A percentile compares a stretch with the other conserved stretches of the same genome.
Evolutionary conservation across 2,113 vertebrate genomes (phyloP).

Genomic region (Dicrurus megarhynchus): DNA sequence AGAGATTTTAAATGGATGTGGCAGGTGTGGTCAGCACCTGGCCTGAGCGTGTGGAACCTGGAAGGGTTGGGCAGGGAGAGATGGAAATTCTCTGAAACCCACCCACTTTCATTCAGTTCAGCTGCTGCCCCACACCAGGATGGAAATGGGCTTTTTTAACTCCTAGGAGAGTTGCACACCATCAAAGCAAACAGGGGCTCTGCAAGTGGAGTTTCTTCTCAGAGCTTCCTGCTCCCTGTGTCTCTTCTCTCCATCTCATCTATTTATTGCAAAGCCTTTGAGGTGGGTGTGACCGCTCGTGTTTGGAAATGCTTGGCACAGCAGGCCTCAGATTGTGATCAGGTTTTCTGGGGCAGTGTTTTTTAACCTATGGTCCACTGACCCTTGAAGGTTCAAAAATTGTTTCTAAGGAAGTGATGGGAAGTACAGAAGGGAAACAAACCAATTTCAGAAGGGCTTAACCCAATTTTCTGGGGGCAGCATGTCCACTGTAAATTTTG

Average conservation of each 20-base stretch:
- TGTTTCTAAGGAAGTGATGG: background rate
- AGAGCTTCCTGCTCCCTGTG: background rate
- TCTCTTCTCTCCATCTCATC: background rate
- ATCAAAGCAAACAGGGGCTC: background rate
- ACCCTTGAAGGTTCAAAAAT: background rate
- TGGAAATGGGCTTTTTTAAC: background rate
- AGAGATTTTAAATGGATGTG: background rate
- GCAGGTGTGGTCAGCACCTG: background rate
- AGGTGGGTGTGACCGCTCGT: background rate
- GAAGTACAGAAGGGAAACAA: background rate
- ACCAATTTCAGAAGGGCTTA: background rate
- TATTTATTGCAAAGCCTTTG: background rate
- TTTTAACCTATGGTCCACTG: background rate
- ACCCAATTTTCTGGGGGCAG: background rate
- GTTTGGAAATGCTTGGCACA: background rate
- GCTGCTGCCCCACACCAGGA: background rate
- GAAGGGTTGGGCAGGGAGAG: background rate
- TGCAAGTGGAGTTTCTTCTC: background rate
- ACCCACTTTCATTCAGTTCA: background rate
- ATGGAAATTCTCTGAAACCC: background rate
- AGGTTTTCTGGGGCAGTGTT: background rate
- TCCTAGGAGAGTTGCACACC: background rate
- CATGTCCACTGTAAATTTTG: background rate
- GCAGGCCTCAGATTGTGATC: background rate
- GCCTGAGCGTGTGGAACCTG: background rate